These are phyloP conservation scores for Cydia splendana DNA, from an alignment of 1,140 invertebrate genomes.

Conservation along the genomic window DNA sequence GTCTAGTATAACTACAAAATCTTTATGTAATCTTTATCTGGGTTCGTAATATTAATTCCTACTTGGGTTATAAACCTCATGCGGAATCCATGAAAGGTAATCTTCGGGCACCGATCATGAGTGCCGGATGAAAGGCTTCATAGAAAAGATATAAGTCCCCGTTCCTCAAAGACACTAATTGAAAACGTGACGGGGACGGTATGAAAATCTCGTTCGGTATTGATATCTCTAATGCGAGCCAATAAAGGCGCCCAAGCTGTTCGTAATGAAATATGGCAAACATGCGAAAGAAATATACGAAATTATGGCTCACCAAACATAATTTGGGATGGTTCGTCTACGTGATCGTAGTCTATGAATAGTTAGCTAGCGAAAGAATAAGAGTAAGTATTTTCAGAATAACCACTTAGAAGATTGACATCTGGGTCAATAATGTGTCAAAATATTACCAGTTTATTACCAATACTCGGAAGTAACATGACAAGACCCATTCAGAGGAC, in stretches of 20 bases:
- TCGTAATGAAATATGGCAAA: constrained; percentile 14
- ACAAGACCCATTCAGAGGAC: too few relatives aligned
- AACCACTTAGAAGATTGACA: too few relatives aligned
- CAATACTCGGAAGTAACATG: too few relatives aligned
- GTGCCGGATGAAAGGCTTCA: constrained; percentile 50
- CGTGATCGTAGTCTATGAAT: background rate
- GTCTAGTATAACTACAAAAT: too few relatives aligned
- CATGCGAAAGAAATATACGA: background rate
- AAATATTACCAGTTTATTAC: too few relatives aligned
- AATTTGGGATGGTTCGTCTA: background rate
- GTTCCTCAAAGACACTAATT: constrained; percentile 60
- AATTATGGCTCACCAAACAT: background rate
- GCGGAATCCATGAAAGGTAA: constrained; percentile 15
- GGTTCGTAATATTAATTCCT: background rate
- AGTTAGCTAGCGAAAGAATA: too few relatives aligned
- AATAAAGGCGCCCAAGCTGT: background rate
- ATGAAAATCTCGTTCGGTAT: constrained; percentile 23
- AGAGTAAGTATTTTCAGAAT: too few relatives aligned
- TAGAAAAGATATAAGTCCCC: constrained; percentile 49
- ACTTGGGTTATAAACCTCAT: background rate
- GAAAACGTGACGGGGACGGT: constrained; percentile 65
- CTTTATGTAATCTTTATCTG: background rate
- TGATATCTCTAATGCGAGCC: constrained; percentile 30
- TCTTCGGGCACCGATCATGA: constrained; percentile 39
- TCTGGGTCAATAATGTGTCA: too few relatives aligned